Percentiles rank a stretch among this genome's conserved stretches.
These are phyloP conservation scores for Hoplodrina ambigua DNA, from an alignment of 2,888 invertebrate species.

Conservation along the genomic window DNA sequence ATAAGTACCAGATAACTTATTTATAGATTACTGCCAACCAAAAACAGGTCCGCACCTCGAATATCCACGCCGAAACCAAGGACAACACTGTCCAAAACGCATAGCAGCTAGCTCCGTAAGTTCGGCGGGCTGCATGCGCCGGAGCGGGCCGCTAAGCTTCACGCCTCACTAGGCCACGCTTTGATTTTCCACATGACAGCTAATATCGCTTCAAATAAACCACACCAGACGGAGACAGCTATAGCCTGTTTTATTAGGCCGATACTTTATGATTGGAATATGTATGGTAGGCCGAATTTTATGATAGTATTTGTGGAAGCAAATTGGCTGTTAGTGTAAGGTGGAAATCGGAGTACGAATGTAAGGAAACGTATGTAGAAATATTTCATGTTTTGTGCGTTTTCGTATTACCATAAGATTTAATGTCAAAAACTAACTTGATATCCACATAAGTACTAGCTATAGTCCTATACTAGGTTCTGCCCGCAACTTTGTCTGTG, in stretches of 20 bases:
- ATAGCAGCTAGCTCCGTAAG: slow-evolving; percentile 52
- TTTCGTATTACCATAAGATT: neutral
- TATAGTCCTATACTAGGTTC: neutral
- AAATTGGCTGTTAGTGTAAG: slow-evolving; percentile 39
- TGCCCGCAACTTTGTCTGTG: too few species aligned
- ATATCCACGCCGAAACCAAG: neutral
- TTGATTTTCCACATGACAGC: slow-evolving; percentile 66
- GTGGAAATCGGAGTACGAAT: neutral
- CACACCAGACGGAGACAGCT: slow-evolving; percentile 57
- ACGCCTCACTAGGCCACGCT: slow-evolving; percentile 63
- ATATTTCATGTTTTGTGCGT: neutral
- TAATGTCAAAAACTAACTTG: slow-evolving; percentile 9
- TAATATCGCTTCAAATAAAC: slow-evolving; percentile 65
- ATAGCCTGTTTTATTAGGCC: slow-evolving; percentile 53
- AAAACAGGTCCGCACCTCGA: neutral
- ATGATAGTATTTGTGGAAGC: slow-evolving; percentile 12
- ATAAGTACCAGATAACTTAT: too few species aligned
- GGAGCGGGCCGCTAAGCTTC: slow-evolving; percentile 62
- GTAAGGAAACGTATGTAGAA: neutral
- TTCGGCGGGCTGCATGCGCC: slow-evolving; percentile 57
- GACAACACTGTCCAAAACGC: slow-evolving; percentile 51
- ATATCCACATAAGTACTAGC: neutral
- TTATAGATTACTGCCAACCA: neutral
- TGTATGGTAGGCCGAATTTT: slow-evolving; percentile 47
- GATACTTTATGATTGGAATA: slow-evolving; percentile 59